phyloP scores from a whole-genome alignment of 2,888 invertebrate genomes.

The Drosophila macrospina region DNA sequence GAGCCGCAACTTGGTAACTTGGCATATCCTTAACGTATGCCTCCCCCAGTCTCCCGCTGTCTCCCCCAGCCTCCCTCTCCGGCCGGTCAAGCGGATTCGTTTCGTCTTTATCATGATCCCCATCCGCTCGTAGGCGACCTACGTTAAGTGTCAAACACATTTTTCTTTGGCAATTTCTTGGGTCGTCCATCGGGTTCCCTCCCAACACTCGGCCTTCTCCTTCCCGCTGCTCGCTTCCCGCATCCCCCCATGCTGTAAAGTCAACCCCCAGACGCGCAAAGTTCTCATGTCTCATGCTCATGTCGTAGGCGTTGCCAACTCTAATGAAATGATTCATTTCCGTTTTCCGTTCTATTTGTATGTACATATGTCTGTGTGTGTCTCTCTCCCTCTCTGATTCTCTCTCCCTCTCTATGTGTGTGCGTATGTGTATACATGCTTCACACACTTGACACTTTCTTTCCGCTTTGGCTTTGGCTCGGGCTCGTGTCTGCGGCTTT shows the following conservation, averaged over 20 bases:
- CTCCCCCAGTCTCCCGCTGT: too few relatives aligned
- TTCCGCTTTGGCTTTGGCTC: constrained; percentile 50
- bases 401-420: constrained; percentile 7
- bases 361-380: constrained; percentile 21
- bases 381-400: not conserved
- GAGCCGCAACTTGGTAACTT: constrained; percentile 16
- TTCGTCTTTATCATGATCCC: constrained; percentile 30
- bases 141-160: constrained; percentile 80
- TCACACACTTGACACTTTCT: constrained; percentile 79
- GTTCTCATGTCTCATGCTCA: constrained; percentile 65
- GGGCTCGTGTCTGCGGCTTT: constrained; percentile 59
- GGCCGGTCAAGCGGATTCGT: constrained; percentile 53
- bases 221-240: not conserved
- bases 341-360: constrained; percentile 74
- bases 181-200: constrained; percentile 62
- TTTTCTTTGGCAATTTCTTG: constrained; percentile 75
- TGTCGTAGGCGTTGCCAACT: constrained; percentile 80
- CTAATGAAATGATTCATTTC: constrained; percentile 85
- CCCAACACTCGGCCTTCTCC: not conserved
- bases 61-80: not conserved
- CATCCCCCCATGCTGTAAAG: not conserved
- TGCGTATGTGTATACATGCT: constrained; percentile 30
- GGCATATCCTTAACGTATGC: not conserved
- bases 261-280: constrained; percentile 31
- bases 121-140: constrained; percentile 57